Conservation (phyloP, 2,888 invertebrate genomes). For the Torymus auratus region DNA sequence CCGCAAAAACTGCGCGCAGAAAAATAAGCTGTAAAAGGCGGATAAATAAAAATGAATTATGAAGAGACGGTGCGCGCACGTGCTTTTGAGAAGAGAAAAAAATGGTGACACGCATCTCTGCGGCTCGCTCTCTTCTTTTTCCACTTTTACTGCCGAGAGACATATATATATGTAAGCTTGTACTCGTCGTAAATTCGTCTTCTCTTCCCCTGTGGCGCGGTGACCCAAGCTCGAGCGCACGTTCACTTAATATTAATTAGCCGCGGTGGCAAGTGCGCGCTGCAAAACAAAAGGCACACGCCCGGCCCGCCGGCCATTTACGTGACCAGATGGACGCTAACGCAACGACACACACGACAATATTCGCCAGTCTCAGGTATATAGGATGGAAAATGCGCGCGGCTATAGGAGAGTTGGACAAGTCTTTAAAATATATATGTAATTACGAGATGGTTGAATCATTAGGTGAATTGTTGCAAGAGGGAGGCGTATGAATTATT, state of each 20-base stretch:
- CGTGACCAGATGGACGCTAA: conserved; percentile 39
- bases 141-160: background rate
- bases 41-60: conserved; percentile 43
- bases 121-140: background rate
- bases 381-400: background rate
- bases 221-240: conserved; percentile 45
- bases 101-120: background rate
- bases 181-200: conserved; percentile 37
- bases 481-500: background rate
- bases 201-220: background rate
- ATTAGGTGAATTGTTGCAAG: conserved; percentile 2
- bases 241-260: conserved; percentile 56
- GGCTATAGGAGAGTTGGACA: too few species aligned
- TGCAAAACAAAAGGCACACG: conserved; percentile 28
- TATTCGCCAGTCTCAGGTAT: conserved; percentile 19
- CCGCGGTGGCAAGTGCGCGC: background rate
- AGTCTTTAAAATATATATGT: too few species aligned
- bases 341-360: conserved; percentile 3
- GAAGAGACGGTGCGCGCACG: background rate
- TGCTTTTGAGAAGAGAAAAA: conserved; percentile 11
- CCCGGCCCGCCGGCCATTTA: background rate
- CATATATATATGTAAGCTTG: background rate
- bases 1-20: conserved; percentile 25
- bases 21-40: conserved; percentile 10
- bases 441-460: conserved; percentile 19